Conservation (phyloP, 2,888 invertebrate species). For the Deilephila elpenor region DNA sequence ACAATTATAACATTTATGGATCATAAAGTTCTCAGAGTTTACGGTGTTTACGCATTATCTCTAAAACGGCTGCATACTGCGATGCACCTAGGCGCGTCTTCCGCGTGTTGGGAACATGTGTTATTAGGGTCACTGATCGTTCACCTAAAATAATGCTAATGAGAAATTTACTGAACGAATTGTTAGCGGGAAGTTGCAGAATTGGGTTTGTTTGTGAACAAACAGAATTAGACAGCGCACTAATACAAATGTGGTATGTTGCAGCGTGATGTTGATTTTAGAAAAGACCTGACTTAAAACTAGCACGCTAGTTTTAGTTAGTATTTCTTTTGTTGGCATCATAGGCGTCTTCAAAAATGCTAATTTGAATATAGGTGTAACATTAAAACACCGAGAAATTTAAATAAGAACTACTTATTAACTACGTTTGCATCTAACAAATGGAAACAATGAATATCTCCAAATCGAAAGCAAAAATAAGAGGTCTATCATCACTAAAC, state of each 20-base stretch:
- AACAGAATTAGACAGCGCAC: neutral
- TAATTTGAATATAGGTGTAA: too few species aligned
- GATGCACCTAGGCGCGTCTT: constrained; percentile 20
- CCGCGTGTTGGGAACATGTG: constrained; percentile 20
- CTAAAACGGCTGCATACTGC: constrained; percentile 13
- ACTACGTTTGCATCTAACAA: too few species aligned
- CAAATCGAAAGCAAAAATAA: neutral
- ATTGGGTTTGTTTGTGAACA: neutral
- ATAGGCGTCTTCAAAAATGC: too few species aligned
- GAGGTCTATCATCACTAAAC: neutral
- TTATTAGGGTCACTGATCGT: constrained; percentile 10
- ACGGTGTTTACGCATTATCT: constrained; percentile 45
- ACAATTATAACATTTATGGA: constrained; percentile 34
- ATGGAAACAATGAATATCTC: neutral
- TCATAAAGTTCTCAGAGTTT: constrained; percentile 34
- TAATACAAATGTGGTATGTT: neutral
- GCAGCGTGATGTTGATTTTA: neutral
- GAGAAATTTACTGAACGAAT: constrained; percentile 14
- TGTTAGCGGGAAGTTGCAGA: constrained; percentile 9
- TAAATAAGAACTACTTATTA: too few species aligned
- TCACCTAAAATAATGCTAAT: constrained; percentile 15
- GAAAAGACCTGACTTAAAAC: neutral
- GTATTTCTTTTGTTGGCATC: too few species aligned
- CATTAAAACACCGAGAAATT: too few species aligned
- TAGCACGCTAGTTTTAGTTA: too few species aligned